Percentiles rank a stretch among this genome's conserved stretches.
Evolutionary conservation across 2,113 vertebrate genomes (phyloP).

Genomic region (Neotoma lepida): DNA sequence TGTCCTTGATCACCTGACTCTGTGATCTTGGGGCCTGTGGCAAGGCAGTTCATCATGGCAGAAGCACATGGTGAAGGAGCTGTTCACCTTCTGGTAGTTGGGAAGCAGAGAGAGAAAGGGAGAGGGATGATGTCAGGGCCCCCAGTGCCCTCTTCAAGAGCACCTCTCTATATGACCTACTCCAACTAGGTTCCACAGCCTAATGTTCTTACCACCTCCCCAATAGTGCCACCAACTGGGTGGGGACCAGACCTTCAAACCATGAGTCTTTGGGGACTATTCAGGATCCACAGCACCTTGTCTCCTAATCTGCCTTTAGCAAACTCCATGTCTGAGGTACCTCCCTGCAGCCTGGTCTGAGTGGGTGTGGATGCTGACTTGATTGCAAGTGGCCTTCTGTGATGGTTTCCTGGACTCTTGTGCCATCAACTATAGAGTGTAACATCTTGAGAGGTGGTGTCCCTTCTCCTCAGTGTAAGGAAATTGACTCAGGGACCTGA

Average conservation of each 20-base stretch:
- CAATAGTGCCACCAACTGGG: background rate
- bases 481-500: background rate
- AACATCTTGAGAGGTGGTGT: accelerated
- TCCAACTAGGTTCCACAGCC: background rate
- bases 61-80: background rate
- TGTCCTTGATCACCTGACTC: background rate
- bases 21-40: background rate
- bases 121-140: background rate
- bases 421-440: accelerated
- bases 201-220: background rate
- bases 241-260: background rate
- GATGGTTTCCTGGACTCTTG: background rate
- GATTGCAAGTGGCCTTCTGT: background rate
- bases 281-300: background rate
- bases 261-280: background rate
- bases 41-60: background rate
- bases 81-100: background rate
- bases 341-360: accelerated
- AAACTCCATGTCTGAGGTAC: background rate
- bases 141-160: background rate
- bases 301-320: background rate
- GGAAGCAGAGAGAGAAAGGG: background rate
- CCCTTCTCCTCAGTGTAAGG: background rate
- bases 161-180: background rate
- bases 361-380: accelerated